Evolutionary conservation across 2,113 vertebrate species (phyloP), one percentile per base, ranked within the genome.

Genomic region (Rallus limicola): DNA sequence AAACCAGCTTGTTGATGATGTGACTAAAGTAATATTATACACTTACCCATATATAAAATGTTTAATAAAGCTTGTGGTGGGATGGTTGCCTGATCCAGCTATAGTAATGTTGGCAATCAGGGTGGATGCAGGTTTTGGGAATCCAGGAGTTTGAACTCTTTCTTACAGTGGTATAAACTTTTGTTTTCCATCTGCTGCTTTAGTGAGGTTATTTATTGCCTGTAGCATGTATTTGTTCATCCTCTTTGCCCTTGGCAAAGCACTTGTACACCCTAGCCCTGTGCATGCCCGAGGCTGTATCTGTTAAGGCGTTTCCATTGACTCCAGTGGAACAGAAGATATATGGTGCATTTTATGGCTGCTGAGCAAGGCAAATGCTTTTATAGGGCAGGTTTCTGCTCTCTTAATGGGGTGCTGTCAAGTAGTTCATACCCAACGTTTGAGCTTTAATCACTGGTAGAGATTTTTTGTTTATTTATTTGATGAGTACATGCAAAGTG

Each of bases 241-340:
- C 58, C 75, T 81, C 63, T 75, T 68, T 95, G 94, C 67, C 93
- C 88, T 95, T 95, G 95, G 84, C 84, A 19, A 59, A 86, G 71
- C 16, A 13, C 64, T 93, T 31, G 63, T 33, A 6, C 77, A 56
- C 52, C 75, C 82, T 94, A 6, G 28, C 58, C 70, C 48, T 36
- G 67, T 88, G 84, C 60, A 21, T 85, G 75, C 85, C 82, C 0
- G 11, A 94, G 92, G 90, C 93, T 46, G 19, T 76, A 34, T 55
- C 84, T 87, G 78, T 53, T 86, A 34, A 86, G 90, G 83, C n/a
- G 11, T 67, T 94, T 59, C 85, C 58, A 14, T 7, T 89, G 89
- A 52, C 89, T 91, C 42, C 29, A 55, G 36, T 79, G 64, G 62
- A 90, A 88, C 55, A 82, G 42, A 80, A 86, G 55, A 34, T 7